Evolutionary conservation across 2,888 invertebrate species (phyloP), one percentile per base, ranked within the genome.

Genomic region (Synergus japonicus): DNA sequence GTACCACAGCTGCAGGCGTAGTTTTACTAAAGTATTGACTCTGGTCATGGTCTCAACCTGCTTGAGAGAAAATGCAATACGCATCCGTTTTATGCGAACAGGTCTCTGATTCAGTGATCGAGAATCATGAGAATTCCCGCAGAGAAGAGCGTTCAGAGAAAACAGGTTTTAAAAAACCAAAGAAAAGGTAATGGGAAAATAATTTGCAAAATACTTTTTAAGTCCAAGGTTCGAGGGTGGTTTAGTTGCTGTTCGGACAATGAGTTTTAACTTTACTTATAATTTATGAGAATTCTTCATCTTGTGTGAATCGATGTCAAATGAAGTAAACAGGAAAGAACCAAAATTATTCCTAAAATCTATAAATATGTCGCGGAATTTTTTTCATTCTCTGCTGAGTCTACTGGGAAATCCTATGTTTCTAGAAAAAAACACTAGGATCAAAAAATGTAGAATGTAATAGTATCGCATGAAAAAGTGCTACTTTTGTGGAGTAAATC

Each of bases 71-170:
- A 60, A 60, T 60, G 60, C 60, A 60, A n/a, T 60, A 22, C 12
- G 22, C 60, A 60, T 60, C 60, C 60, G 60, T 60, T 60, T 60
- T 60, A 60, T 60, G 60, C 12, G 60, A 60, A 60, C 22, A 60
- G 60, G 60, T 60, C 60, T 60, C 60, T 60, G 60, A 60, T 22
- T 60, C 60, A 60, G 18, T 22, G 60, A 10, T 60, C 10, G 60
- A 60, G 60, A 60, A 60, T 60, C 60, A 60, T 22, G 60, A 12
- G 60, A 18, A 60, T 60, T 22, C 22, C 4, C 22, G 10, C 18
- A 60, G 12, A 22, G 12, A 18, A 60, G 22, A 10, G 60, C 10
- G 22, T 22, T 60, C 3, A 12, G 10, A 60, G 4, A 18, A 60
- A 60, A 60, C 60, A 22, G 60, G 60, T 60, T 60, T 60, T 60